Conservation (phyloP, 2,888 invertebrate genomes). For the Sesia apiformis region DNA sequence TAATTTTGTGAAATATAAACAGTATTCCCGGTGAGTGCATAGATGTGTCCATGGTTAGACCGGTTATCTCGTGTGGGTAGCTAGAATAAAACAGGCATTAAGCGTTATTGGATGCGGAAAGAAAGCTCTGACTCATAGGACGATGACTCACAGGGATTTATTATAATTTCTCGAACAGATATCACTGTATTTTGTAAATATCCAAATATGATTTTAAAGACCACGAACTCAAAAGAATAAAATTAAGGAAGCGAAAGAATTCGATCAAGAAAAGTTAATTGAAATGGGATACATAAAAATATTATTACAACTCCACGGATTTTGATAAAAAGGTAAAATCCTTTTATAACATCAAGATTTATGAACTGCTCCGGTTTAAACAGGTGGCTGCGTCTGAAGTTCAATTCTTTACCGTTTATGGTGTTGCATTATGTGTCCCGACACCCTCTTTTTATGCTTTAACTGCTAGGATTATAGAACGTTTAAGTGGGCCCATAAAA, state of each 20-base stretch:
- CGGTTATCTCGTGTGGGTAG: conserved; percentile 3
- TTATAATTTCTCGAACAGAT: not conserved
- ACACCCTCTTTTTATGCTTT: conserved; percentile 59
- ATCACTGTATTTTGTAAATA: not conserved
- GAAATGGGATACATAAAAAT: not conserved
- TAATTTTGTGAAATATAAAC: no score
- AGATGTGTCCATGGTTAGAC: not conserved
- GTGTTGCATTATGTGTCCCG: conserved; percentile 50
- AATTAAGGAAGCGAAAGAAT: no score
- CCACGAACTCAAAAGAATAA: no score
- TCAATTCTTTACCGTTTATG: conserved; percentile 53
- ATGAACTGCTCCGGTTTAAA: conserved; percentile 38
- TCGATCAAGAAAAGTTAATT: no score
- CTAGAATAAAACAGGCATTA: not conserved
- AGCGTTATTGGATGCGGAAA: conserved; percentile 26
- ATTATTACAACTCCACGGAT: conserved; percentile 16
- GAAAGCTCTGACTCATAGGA: conserved; percentile 42
- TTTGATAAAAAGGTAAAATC: conserved; percentile 21
- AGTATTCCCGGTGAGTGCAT: not conserved
- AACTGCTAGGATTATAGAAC: conserved; percentile 64
- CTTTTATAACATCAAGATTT: conserved; percentile 42
- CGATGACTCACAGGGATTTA: conserved; percentile 44
- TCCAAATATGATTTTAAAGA: no score
- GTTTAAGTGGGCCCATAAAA: conserved; percentile 68
- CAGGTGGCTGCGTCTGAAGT: conserved; percentile 46